phyloP scores from a whole-genome alignment of 2,797 vertebrate species.

The Dallia pectoralis region DNA sequence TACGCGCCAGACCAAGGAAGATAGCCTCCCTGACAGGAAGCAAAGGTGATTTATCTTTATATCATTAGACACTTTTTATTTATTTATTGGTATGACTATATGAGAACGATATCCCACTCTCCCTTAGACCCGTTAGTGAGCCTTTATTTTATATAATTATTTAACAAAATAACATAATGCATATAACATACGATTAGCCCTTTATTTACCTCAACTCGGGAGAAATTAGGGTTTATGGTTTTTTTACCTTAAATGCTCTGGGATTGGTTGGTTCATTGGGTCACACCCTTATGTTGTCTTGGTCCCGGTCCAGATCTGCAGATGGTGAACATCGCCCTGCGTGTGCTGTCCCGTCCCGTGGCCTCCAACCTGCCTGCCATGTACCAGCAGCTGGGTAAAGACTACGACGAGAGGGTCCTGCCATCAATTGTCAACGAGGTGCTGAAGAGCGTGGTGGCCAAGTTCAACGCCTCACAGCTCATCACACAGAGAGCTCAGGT shows the following conservation, averaged over 20 bases:
- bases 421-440: conserved; percentile 94
- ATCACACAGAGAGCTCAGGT: conserved; percentile 94
- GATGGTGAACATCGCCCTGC: conserved; percentile 90
- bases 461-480: conserved; percentile 92
- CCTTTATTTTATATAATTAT: no score
- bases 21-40: conserved; percentile 91
- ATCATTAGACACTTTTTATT: neutral
- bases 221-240: no score
- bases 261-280: no score
- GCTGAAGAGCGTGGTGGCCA: conserved; percentile 91
- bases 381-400: conserved; percentile 88
- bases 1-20: conserved; percentile 85
- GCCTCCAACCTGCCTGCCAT: conserved; percentile 82
- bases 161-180: no score
- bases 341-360: conserved; percentile 85
- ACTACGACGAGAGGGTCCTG: conserved; percentile 89
- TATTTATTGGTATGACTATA: neutral
- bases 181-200: no score
- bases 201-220: no score
- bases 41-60: conserved; percentile 86
- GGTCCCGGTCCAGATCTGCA: conserved; percentile 77
- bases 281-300: neutral
- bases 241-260: no score
- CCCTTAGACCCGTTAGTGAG: no score
- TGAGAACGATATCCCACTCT: no score